Evolutionary conservation across 2,888 invertebrate species (phyloP), one percentile per base, ranked within the genome.

Genomic region (Synanthedon vespiformis): DNA sequence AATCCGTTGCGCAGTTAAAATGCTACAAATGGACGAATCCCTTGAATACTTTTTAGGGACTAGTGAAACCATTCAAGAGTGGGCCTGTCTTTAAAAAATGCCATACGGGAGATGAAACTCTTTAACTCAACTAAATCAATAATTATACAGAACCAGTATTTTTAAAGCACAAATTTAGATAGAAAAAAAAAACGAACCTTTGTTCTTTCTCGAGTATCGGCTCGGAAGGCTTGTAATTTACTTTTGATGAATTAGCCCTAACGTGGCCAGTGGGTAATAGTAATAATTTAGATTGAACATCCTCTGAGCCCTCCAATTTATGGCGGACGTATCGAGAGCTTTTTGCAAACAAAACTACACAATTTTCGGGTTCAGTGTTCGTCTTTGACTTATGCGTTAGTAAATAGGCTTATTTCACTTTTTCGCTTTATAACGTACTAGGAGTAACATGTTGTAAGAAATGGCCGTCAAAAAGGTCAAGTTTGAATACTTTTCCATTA

Each of bases 161-260:
- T 34, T 34, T 34, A 34, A 34, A 34, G 10, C 34, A 34, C 34
- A 34, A 34, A 34, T 34, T 34, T 34, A 34, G 10, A 10, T 34
- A 34, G 34, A 34, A 34, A 34, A 34, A n/a, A 34, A 44, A 2
- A 44, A 41, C 11, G 1, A 16, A n/a, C 44, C 4, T 44, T 44
- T 44, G 14, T 44, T 44, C 11, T 44, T 44, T 14, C 44, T 14
- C 44, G 44, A 48, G 49, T 55, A 55, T 59, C 73, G 74, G 72
- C 68, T 58, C 61, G 60, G 62, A 56, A 18, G 65, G 63, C 65
- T 73, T 80, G 70, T 80, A 80, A 83, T 82, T 80, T 80, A 61
- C 64, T 72, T 73, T 72, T 78, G 82, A 81, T 80, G 71, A 75
- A 80, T 82, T 78, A 81, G 69, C 72, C 64, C 67, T 76, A 74